A percentile compares a stretch with the other conserved stretches of the same genome.
phyloP scores from a whole-genome alignment of 1,140 invertebrate species.

The Papilio machaon region DNA sequence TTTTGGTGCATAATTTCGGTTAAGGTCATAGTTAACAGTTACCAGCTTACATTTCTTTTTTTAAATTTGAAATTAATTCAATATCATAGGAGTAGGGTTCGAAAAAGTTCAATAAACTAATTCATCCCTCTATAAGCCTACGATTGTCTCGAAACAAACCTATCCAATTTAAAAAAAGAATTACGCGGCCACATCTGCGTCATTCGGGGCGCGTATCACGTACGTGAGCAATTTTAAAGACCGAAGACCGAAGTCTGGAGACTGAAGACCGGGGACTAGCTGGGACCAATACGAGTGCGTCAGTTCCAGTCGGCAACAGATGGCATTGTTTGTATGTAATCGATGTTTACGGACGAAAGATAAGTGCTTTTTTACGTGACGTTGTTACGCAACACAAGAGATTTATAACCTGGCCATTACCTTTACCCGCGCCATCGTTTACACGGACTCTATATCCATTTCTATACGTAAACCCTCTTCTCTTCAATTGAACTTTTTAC shows the following conservation, averaged over 20 bases:
- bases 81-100: not conserved
- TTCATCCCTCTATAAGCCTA: not conserved
- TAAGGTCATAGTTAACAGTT: too few species aligned
- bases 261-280: constrained; percentile 39
- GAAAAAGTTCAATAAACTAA: constrained; percentile 4
- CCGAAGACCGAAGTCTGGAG: constrained; percentile 38
- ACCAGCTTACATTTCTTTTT: too few species aligned
- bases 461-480: constrained; percentile 10
- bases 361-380: constrained; percentile 39
- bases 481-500: not conserved
- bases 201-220: constrained; percentile 47
- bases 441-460: not conserved
- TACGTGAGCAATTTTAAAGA: constrained; percentile 48
- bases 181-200: constrained; percentile 33
- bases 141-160: constrained; percentile 40
- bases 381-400: constrained; percentile 16
- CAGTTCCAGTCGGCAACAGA: constrained; percentile 43
- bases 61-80: not conserved
- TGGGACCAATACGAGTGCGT: constrained; percentile 36
- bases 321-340: constrained; percentile 38
- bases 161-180: constrained; percentile 49
- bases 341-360: constrained; percentile 27
- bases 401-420: constrained; percentile 22
- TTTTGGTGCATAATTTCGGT: not conserved
- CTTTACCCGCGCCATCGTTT: constrained; percentile 11